Evolutionary conservation across 2,888 invertebrate genomes (phyloP), one percentile per base, ranked within the genome.

Genomic region (Polylopha cassiicola): DNA sequence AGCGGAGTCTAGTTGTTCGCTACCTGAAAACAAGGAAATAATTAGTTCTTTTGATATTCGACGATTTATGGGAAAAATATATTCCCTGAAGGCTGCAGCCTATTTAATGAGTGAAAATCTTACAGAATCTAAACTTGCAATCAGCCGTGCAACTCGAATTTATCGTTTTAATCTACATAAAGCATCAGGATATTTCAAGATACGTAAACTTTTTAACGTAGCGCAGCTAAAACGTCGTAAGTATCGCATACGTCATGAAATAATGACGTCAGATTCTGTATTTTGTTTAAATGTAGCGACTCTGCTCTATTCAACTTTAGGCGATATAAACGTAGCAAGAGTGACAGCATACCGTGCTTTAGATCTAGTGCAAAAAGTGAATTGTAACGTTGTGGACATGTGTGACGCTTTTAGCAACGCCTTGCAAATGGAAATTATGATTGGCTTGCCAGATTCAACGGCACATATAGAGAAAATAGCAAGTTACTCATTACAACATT

Each of bases 351-450:
- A 61, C 7, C 67, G 62, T 8, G 80, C 82, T 10, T 46, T 84
- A 51, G 50, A 69, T 48, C 51, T 79, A 47, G 57, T 73, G 28
- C 72, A 80, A 50, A 70, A 65, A 44, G 62, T 73, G 8, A 56
- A 79, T 46, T 73, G 85, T 50, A 61, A 66, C 31, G 53, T 82
- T 7, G 57, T 73, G 7, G 74, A 86, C 46, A 55, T 84, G 16
- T 86, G 85, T 43, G 82, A 87, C 38, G 67, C 79, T 2, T 87
- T 86, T 44, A 67, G 76, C 17, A 82, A 80, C 33, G 79, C 79
- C 2, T 68, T 87, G 10, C 70, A 81, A 53, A 55, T 88, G 33
- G 87, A 87, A 49, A 58, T 81, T 1, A 66, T 75, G 32, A 70
- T 75, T 2, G 81, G 79, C 7, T 61, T 72, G 18, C 48, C 71